A percentile compares a stretch with the other conserved stretches of the same genome.
Conservation (phyloP, 1,140 invertebrate genomes). For the Nylanderia fulva region DNA sequence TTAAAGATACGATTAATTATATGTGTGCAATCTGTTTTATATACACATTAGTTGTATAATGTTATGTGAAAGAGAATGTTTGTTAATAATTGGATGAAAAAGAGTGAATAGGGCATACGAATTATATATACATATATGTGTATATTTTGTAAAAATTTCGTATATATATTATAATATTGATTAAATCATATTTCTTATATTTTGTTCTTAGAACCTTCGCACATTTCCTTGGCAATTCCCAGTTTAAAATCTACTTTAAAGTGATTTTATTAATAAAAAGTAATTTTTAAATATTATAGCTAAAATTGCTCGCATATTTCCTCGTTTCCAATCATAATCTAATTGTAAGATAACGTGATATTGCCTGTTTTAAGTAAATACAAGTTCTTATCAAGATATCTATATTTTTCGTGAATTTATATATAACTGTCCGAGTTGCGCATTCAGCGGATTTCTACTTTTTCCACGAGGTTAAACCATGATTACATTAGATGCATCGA, state of each 20-base stretch:
- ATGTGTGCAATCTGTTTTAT: neutral
- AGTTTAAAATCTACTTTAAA: neutral
- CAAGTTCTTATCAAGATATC: neutral
- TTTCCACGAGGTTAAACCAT: constrained; percentile 19
- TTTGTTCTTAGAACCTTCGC: neutral
- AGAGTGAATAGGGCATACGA: neutral
- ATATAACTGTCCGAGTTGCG: neutral
- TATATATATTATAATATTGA: constrained; percentile 33
- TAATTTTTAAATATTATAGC: neutral
- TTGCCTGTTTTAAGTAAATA: constrained; percentile 28
- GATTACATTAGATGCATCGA: constrained; percentile 31
- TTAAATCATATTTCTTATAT: constrained; percentile 44
- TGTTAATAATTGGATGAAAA: constrained; percentile 19
- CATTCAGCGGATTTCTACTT: constrained; percentile 5
- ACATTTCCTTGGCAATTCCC: neutral
- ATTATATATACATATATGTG: constrained; percentile 32
- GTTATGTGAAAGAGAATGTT: neutral
- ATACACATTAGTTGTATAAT: constrained; percentile 7
- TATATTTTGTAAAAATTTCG: constrained; percentile 22
- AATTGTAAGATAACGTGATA: neutral
- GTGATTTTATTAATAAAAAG: neutral
- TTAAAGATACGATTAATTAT: neutral
- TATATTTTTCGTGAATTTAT: neutral
- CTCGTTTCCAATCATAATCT: neutral
- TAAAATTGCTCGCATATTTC: neutral